A percentile compares a stretch with the other conserved stretches of the same genome.
Evolutionary conservation across 2,888 invertebrate genomes (phyloP).

Genomic region (Aethes cnicana): DNA sequence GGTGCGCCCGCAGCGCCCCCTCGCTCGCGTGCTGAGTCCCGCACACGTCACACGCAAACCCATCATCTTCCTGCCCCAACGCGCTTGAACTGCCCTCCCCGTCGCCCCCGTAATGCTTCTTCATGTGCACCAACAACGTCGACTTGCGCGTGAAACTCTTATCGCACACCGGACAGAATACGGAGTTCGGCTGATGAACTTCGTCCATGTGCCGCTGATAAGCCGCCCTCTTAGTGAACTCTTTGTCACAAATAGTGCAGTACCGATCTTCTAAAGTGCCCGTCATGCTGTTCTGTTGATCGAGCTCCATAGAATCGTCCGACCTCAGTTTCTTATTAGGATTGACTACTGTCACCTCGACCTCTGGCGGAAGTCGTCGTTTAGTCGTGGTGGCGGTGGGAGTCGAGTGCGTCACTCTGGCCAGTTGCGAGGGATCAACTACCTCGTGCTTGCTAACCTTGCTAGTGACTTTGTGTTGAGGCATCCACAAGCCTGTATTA

Average conservation of each 20-base stretch:
- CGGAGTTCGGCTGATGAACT: constrained; percentile 78
- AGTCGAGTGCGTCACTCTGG: constrained; percentile 53
- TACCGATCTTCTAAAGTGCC: constrained; percentile 73
- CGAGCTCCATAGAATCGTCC: constrained; percentile 70
- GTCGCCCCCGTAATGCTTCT: constrained; percentile 78
- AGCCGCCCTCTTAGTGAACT: constrained; percentile 83
- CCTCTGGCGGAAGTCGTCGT: constrained; percentile 74
- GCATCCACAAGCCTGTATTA: constrained; percentile 79
- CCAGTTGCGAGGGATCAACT: constrained; percentile 58
- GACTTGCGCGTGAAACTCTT: constrained; percentile 84
- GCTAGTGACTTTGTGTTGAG: constrained; percentile 76
- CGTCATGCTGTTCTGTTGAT: constrained; percentile 66
- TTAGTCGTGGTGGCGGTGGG: constrained; percentile 55
- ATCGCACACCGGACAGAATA: constrained; percentile 84
- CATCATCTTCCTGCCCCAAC: constrained; percentile 59
- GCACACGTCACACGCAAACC: constrained; percentile 82
- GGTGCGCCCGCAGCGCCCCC: constrained; percentile 81
- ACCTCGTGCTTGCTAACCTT: constrained; percentile 79
- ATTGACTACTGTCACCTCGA: constrained; percentile 77
- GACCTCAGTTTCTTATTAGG: constrained; percentile 76
- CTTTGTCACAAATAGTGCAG: constrained; percentile 84
- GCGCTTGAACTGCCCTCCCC: constrained; percentile 58
- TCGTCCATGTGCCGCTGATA: constrained; percentile 84
- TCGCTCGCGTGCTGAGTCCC: constrained; percentile 82
- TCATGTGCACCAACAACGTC: constrained; percentile 84